Base-by-base conservation (phyloP, 2,797 vertebrate genomes). In the Ptychobarbus kaznakovi region DNA sequence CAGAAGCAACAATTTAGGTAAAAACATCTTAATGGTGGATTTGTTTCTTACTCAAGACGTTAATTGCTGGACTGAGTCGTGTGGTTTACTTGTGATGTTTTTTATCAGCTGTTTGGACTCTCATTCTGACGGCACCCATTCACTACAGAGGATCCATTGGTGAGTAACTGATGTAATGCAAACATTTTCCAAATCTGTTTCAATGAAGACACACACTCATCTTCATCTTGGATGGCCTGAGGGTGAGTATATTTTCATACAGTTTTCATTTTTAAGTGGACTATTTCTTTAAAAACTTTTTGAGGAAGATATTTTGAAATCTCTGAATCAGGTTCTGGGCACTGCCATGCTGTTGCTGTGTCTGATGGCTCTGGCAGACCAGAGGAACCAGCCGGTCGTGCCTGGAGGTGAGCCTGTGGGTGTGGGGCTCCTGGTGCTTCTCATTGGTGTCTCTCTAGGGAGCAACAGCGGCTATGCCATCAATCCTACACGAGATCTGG, bases 401-500 rank as follows among this genome's bases (percentile, higher is more conserved):
- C 46, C 87, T 0, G 93, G 93, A 38, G 81, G 88, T 0, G 93
- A 95, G 83, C 94, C 95, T 1, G 8, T 94, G 2, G 81, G 86
- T 0, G 93, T 92, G 68, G 96, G 95, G 11, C 91, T 95, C 15
- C 84, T 96, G 78, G 95, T 96, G 20, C 78, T 95, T 6, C 92
- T 95, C 72, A 94, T 96, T 32, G 96, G 96, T 42, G 87, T 96
- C 82, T 95, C 95, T 58, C 86, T 95, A 87, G 95, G 95, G 58
- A 95, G 94, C 90, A 96, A 96, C 92, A 94, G 95, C 0, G 95
- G 96, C 84, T 96, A 96, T 32, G 94, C 95, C 49, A 96, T 96
- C 90, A 96, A 96, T 89, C 95, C 96, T 49, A 95, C 94, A 72
- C 92, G 95, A 86, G 95, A 96, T 89, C 90, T 96, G 0, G 94